Percentiles rank a stretch among this genome's conserved stretches.
phyloP scores from a whole-genome alignment of 2,888 invertebrate genomes.

The Thecophora atra region DNA sequence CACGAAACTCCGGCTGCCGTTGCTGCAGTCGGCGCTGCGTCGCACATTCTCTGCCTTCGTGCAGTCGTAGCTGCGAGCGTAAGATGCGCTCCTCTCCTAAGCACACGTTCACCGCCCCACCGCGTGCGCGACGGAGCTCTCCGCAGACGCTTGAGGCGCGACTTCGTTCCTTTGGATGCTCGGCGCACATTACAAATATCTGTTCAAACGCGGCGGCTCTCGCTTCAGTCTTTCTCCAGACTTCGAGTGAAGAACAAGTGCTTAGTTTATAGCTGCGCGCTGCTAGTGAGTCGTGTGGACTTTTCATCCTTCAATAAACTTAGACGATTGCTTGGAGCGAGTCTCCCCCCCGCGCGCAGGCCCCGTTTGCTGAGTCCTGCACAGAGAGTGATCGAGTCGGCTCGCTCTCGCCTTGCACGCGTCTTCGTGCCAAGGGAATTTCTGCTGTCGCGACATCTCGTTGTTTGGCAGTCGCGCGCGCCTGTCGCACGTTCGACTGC shows the following conservation, averaged over 20 bases:
- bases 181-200: conserved; percentile 15
- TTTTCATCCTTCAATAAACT: conserved; percentile 10
- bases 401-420: conserved; percentile 8
- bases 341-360: too few relatives aligned
- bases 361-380: background rate
- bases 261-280: conserved; percentile 43
- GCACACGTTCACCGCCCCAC: background rate
- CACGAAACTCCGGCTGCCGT: background rate
- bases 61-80: background rate
- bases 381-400: conserved; percentile 13
- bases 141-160: background rate
- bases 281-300: conserved; percentile 24
- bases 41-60: background rate
- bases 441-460: conserved; percentile 8
- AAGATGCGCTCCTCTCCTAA: background rate
- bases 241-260: conserved; percentile 61
- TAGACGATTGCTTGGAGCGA: conserved; percentile 19
- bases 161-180: background rate
- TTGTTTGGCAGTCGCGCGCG: conserved; percentile 3
- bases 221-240: conserved; percentile 65
- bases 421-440: background rate
- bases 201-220: conserved; percentile 3
- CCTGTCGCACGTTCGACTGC: conserved; percentile 42
- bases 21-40: background rate
- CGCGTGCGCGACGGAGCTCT: background rate